Evolutionary conservation across 2,113 vertebrate species (phyloP).

Genomic region (Cavia aperea): DNA sequence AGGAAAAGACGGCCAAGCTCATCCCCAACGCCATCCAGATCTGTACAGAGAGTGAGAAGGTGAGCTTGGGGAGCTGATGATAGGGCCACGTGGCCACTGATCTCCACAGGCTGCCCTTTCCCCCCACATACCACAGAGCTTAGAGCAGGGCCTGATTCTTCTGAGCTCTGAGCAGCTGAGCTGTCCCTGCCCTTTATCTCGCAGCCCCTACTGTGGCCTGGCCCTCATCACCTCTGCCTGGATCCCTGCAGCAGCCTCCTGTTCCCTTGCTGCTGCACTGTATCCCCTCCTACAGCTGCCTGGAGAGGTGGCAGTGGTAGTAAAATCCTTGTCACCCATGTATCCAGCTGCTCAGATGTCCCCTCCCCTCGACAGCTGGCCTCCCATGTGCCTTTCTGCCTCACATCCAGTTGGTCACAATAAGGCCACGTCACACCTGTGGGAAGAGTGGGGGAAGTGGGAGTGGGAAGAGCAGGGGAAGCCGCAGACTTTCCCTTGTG

Average conservation of each 20-base stretch:
- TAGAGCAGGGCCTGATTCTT: background rate
- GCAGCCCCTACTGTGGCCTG: background rate
- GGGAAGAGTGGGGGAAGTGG: slow-evolving; percentile 71
- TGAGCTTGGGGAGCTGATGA: rapidly evolving
- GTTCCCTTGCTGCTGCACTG: background rate
- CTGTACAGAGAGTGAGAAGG: slow-evolving; percentile 86
- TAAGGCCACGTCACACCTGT: slow-evolving; percentile 15
- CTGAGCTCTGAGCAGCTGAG: background rate
- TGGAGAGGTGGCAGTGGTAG: background rate
- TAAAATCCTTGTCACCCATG: background rate
- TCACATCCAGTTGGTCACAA: background rate
- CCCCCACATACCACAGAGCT: no score
- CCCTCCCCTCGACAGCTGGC: background rate
- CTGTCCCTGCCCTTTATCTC: background rate
- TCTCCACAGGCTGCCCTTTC: background rate
- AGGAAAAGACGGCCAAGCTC: slow-evolving; percentile 92
- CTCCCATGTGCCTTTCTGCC: background rate
- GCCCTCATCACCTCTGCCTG: background rate
- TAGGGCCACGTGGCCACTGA: rapidly evolving
- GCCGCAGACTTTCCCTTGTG: background rate
- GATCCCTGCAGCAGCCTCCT: background rate
- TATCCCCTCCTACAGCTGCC: background rate
- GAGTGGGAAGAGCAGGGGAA: slow-evolving; percentile 72
- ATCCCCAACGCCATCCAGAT: slow-evolving; percentile 94
- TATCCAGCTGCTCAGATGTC: background rate